Evolutionary conservation across 2,797 vertebrate genomes (phyloP).

Genomic region (Crax fasciolata): DNA sequence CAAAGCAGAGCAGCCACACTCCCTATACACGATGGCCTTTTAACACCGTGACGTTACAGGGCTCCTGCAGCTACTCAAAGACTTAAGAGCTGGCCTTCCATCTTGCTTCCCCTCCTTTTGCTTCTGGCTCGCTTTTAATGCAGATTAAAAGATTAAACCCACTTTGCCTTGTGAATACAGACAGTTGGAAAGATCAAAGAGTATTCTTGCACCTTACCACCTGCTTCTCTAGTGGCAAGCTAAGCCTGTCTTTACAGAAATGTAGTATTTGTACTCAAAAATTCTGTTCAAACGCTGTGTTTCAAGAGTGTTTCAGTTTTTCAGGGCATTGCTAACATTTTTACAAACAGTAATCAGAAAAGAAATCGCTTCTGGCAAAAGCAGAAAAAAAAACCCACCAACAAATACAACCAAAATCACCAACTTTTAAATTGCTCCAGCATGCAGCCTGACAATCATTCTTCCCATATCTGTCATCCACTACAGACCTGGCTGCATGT

Average conservation of each 20-base stretch:
- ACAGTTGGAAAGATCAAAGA: neutral
- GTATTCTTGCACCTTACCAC: neutral
- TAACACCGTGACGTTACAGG: neutral
- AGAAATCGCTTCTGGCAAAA: neutral
- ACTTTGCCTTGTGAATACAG: neutral
- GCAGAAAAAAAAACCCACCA: neutral
- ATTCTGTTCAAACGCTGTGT: rapidly evolving
- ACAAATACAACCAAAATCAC: neutral
- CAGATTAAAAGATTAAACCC: neutral
- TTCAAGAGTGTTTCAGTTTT: neutral
- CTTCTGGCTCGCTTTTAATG: neutral
- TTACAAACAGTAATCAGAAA: neutral
- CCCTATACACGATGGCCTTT: neutral
- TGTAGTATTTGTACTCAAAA: neutral
- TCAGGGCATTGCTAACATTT: neutral
- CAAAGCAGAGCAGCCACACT: neutral
- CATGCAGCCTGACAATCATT: neutral
- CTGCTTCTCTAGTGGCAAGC: neutral
- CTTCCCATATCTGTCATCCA: neutral
- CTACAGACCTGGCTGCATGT: neutral
- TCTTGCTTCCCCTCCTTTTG: neutral
- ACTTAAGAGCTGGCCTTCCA: neutral
- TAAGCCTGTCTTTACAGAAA: neutral
- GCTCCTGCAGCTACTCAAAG: neutral
- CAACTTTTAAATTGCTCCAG: neutral